phyloP scores from a whole-genome alignment of 2,113 vertebrate genomes.

The Mastomys coucha region DNA sequence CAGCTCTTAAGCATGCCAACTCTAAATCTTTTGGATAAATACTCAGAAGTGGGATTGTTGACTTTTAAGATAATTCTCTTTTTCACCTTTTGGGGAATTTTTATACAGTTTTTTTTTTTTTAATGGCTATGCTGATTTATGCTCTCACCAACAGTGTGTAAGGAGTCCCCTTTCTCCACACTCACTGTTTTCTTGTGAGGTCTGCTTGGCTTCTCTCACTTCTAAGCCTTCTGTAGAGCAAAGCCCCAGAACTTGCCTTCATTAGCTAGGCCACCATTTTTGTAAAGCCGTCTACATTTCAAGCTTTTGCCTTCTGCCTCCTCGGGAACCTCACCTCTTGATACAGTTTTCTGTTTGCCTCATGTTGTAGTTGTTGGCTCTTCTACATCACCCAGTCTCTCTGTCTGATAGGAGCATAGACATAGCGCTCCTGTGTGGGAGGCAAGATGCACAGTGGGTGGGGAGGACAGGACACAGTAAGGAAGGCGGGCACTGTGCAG shows the following conservation, averaged over 20 bases:
- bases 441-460: not conserved
- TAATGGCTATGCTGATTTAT: not conserved
- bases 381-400: not conserved
- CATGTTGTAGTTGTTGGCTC: not conserved
- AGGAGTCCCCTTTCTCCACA: not conserved
- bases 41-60: not conserved
- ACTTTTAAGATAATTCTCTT: not conserved
- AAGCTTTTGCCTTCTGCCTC: not conserved
- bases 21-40: not conserved
- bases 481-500: not conserved
- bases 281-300: not conserved
- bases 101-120: not conserved
- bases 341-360: not conserved
- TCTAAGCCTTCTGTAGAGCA: not conserved
- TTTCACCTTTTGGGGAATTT: not conserved
- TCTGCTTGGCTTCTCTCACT: not conserved
- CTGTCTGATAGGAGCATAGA: not conserved
- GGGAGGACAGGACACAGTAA: not conserved
- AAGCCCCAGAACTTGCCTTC: not conserved
- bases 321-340: not conserved
- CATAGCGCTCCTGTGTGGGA: not conserved
- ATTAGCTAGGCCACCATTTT: not conserved
- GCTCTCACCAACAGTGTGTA: not conserved
- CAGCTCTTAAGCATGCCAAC: not conserved
- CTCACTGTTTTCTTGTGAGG: not conserved